phyloP scores from a whole-genome alignment of 2,888 invertebrate genomes.

The Lacanobia oleracea region DNA sequence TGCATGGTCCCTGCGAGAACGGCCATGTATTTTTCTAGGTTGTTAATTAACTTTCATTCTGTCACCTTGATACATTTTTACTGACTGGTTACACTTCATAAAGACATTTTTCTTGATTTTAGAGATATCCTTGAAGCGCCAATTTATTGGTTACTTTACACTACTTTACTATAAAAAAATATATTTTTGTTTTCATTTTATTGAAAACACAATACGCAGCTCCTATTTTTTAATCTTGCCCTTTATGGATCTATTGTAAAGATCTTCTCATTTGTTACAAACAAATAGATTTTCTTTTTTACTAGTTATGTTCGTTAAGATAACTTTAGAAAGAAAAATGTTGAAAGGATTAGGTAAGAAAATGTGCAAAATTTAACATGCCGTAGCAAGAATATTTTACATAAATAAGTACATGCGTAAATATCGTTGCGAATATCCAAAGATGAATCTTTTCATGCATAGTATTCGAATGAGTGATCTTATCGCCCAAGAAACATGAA shows the following conservation, averaged over 20 bases:
- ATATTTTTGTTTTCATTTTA: background rate
- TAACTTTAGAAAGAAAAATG: background rate
- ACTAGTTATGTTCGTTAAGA: too few relatives aligned
- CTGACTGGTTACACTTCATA: background rate
- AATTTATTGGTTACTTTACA: background rate
- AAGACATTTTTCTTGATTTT: background rate
- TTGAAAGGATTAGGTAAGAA: slow-evolving; percentile 10
- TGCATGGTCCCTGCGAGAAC: background rate
- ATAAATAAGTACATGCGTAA: slow-evolving; percentile 34
- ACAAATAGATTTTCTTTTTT: too few relatives aligned
- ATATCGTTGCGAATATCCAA: background rate
- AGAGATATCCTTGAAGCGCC: background rate
- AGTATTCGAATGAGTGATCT: slow-evolving; percentile 61
- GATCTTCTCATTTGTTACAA: background rate
- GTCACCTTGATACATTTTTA: background rate
- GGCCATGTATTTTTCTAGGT: background rate
- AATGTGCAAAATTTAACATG: slow-evolving; percentile 22
- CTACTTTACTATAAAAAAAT: background rate
- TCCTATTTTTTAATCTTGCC: background rate
- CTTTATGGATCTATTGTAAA: background rate
- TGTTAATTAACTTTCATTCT: background rate
- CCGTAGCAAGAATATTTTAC: slow-evolving; percentile 19
- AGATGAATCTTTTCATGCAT: slow-evolving; percentile 47
- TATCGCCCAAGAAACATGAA: slow-evolving; percentile 9
- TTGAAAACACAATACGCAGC: background rate